Evolutionary conservation across 2,797 vertebrate species (phyloP).

Genomic region (Steatocranus sp.): DNA sequence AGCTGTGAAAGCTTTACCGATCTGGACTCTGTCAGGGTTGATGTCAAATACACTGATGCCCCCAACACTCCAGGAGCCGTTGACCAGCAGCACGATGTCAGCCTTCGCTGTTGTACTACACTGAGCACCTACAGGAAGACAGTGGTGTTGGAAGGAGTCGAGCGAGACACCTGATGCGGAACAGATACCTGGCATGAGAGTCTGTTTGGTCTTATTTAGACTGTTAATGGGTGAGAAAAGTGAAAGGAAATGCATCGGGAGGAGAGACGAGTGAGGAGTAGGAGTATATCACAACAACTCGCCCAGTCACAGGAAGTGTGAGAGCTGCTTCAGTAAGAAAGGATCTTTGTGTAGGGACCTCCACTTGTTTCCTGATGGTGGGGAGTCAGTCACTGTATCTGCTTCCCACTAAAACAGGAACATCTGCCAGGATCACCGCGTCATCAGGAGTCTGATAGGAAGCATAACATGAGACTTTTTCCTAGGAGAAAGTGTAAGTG

Average conservation of each 20-base stretch:
- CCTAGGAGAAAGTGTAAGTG: background rate
- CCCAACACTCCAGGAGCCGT: slow-evolving; percentile 96
- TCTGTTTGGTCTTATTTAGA: background rate
- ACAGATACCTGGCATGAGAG: background rate
- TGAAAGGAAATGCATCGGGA: background rate
- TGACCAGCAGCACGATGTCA: slow-evolving; percentile 92
- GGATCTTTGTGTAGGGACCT: background rate
- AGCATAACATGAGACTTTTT: background rate
- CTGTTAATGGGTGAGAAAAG: background rate
- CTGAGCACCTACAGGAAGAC: slow-evolving; percentile 72
- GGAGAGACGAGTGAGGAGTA: background rate
- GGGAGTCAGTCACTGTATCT: slow-evolving; percentile 16
- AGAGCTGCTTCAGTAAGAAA: background rate
- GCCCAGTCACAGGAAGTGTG: background rate
- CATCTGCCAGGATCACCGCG: slow-evolving; percentile 24
- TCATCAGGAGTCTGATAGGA: slow-evolving; percentile 2
- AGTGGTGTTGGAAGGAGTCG: background rate
- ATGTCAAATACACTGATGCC: slow-evolving; percentile 52
- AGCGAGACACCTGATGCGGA: background rate
- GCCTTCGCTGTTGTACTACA: slow-evolving; percentile 88
- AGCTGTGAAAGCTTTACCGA: background rate
- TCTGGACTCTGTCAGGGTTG: background rate
- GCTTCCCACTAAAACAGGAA: slow-evolving; percentile 35
- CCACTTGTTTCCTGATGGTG: background rate
- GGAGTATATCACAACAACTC: background rate